Conservation (phyloP, 2,113 vertebrate species). For the Stigmatopora nigra region DNA sequence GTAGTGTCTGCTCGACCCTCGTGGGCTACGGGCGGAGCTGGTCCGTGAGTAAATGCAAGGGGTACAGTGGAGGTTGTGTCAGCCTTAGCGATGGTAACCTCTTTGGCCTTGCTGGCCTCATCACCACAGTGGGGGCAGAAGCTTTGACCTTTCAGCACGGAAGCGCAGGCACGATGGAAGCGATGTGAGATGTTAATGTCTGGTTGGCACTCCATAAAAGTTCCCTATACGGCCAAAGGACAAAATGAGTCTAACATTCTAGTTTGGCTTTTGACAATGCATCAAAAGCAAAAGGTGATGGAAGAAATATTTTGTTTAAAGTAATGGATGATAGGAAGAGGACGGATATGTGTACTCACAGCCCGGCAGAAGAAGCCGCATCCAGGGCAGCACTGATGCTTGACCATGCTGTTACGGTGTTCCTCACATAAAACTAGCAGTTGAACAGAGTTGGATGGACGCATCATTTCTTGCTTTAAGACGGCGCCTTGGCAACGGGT, state of each 20-base stretch:
- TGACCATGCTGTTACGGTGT: conserved; percentile 93
- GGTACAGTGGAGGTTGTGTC: conserved; percentile 90
- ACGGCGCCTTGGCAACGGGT: conserved; percentile 85
- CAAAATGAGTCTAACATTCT: background rate
- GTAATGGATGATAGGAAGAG: background rate
- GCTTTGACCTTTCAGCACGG: conserved; percentile 82
- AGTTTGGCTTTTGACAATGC: background rate
- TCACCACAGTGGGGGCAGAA: conserved; percentile 98
- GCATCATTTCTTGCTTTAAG: conserved; percentile 95
- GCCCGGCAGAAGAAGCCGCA: conserved; percentile 96
- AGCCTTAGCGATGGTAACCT: conserved; percentile 95
- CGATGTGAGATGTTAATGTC: conserved; percentile 92
- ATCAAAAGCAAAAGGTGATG: too few species aligned
- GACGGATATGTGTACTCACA: conserved; percentile 66
- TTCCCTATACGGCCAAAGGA: conserved; percentile 70
- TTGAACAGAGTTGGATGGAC: conserved; percentile 90
- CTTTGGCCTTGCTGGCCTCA: conserved; percentile 87
- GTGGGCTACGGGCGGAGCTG: conserved; percentile 63
- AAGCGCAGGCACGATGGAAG: conserved; percentile 88
- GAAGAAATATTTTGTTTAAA: too few species aligned
- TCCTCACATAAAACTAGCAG: conserved; percentile 94
- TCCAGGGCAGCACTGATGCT: conserved; percentile 97
- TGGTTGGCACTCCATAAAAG: conserved; percentile 97
- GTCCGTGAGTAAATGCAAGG: conserved; percentile 35
- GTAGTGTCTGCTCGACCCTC: conserved; percentile 94